Conservation (phyloP, 2,797 vertebrate species). For the Arctocebus calabarensis region DNA sequence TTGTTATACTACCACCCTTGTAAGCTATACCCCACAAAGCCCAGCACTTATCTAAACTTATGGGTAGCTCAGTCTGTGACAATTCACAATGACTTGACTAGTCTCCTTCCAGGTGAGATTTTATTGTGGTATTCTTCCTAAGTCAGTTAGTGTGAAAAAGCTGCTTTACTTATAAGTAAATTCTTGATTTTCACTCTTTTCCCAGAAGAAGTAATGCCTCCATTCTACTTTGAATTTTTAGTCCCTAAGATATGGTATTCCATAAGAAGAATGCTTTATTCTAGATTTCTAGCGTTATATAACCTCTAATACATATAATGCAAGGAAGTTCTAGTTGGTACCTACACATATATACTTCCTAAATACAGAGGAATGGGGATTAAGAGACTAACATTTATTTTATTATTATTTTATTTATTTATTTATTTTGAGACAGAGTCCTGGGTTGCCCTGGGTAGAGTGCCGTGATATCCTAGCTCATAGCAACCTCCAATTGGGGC, state of each 20-base stretch:
- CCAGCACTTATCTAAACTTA: constrained; percentile 16
- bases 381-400: constrained; percentile 28
- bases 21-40: background rate
- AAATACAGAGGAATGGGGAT: background rate
- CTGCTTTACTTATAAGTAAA: constrained; percentile 40
- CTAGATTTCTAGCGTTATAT: constrained; percentile 19
- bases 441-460: too few species aligned
- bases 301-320: background rate
- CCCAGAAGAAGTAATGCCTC: constrained; percentile 5
- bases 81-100: background rate
- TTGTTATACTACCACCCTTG: background rate
- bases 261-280: constrained; percentile 35
- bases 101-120: background rate
- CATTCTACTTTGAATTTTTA: background rate
- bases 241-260: constrained; percentile 8
- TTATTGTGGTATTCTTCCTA: background rate
- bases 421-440: too few species aligned
- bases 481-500: too few species aligned
- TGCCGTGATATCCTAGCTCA: too few species aligned
- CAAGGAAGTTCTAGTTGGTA: background rate
- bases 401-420: too few species aligned
- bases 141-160: constrained; percentile 23
- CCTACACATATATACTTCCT: background rate
- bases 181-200: background rate
- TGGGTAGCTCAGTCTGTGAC: background rate